These are phyloP conservation scores for Danionella dracula DNA, from an alignment of 2,797 vertebrate genomes.

Conservation along the genomic window DNA sequence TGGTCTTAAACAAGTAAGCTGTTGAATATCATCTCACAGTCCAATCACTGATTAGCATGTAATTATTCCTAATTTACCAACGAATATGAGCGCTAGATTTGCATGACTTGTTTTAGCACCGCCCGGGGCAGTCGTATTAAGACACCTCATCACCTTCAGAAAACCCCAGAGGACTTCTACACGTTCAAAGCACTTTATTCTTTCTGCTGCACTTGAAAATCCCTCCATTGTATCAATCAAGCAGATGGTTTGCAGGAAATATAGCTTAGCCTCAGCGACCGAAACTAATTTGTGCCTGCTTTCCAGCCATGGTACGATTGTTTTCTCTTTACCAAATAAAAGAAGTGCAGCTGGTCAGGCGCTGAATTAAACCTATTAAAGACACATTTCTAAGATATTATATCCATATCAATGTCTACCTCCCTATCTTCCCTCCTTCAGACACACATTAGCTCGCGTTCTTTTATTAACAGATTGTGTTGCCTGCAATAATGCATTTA, in stretches of 20 bases:
- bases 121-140: slow-evolving; percentile 58
- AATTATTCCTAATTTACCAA: slow-evolving; percentile 45
- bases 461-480: background rate
- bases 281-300: slow-evolving; percentile 98
- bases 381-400: slow-evolving; percentile 87
- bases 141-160: slow-evolving; percentile 74
- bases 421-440: slow-evolving; percentile 56
- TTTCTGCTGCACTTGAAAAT: slow-evolving; percentile 75
- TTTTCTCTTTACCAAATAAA: slow-evolving; percentile 90
- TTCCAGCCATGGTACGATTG: slow-evolving; percentile 83
- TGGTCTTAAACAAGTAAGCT: slow-evolving; percentile 31
- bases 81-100: slow-evolving; percentile 52
- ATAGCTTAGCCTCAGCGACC: slow-evolving; percentile 87
- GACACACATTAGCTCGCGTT: slow-evolving; percentile 37
- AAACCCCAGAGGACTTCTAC: slow-evolving; percentile 68
- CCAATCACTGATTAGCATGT: slow-evolving; percentile 39
- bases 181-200: slow-evolving; percentile 70
- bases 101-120: slow-evolving; percentile 38
- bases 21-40: background rate
- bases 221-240: slow-evolving; percentile 95
- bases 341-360: slow-evolving; percentile 85
- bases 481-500: too few species aligned
- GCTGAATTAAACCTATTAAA: slow-evolving; percentile 83
- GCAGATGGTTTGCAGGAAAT: slow-evolving; percentile 98
- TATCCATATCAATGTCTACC: slow-evolving; percentile 76